A percentile compares a stretch with the other conserved stretches of the same genome.
Conservation (phyloP, 2,888 invertebrate genomes). For the Stratiomys singularior region DNA sequence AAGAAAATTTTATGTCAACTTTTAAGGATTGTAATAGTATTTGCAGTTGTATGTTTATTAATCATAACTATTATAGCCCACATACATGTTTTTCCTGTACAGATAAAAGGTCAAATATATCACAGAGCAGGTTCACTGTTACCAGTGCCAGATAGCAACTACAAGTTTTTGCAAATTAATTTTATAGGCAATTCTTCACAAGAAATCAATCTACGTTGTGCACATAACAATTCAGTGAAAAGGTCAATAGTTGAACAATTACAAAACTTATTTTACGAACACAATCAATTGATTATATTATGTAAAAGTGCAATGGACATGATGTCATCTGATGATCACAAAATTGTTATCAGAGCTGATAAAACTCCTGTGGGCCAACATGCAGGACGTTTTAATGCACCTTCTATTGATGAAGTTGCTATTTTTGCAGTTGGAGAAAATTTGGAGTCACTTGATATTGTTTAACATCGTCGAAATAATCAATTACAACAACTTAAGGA, state of each 20-base stretch:
- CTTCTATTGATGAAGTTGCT: conserved; percentile 55
- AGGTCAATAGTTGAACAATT: conserved; percentile 42
- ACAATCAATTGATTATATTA: too few species aligned
- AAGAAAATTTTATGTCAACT: too few species aligned
- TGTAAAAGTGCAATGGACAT: conserved; percentile 52
- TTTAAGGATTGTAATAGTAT: too few species aligned
- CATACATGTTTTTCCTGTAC: too few species aligned
- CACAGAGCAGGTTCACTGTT: too few species aligned
- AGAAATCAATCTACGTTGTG: conserved; percentile 40
- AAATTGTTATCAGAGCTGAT: conserved; percentile 57
- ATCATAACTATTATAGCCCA: too few species aligned
- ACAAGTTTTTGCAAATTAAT: conserved; percentile 7
- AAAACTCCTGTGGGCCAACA: conserved; percentile 56
- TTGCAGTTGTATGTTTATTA: too few species aligned
- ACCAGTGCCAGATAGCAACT: neutral
- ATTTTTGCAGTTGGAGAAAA: conserved; percentile 51
- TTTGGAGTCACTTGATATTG: conserved; percentile 54
- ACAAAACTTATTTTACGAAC: conserved; percentile 39
- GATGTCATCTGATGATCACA: conserved; percentile 54
- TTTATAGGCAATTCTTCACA: neutral
- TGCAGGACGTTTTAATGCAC: conserved; percentile 56
- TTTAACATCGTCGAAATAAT: conserved; percentile 55
- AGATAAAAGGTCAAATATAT: too few species aligned
- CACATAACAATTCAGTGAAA: conserved; percentile 35
- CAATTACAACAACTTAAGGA: conserved; percentile 54